A percentile compares a stretch with the other conserved stretches of the same genome.
Conservation (phyloP, 2,888 invertebrate species). For the Nemotelus nigrinus region DNA sequence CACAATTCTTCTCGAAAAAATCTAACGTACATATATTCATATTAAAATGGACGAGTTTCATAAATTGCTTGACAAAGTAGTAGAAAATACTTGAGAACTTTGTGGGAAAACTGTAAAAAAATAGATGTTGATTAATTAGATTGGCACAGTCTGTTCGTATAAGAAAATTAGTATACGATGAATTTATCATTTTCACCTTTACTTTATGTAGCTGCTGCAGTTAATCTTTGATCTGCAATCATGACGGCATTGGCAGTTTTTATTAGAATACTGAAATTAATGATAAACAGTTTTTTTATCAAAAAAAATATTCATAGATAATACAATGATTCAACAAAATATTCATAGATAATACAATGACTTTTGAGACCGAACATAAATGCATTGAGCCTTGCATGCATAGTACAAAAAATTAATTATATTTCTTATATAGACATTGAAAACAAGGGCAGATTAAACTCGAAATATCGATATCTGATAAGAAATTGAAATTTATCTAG, state of each 20-base stretch:
- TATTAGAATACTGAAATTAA: slow-evolving; percentile 58
- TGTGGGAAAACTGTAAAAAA: neutral
- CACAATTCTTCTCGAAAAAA: slow-evolving; percentile 18
- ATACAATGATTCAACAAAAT: neutral
- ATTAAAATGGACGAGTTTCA: slow-evolving; percentile 1
- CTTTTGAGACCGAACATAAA: neutral
- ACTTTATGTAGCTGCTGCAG: slow-evolving; percentile 50
- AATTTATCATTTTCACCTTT: neutral
- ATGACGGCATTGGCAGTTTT: slow-evolving; percentile 63
- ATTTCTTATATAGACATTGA: too few relatives aligned
- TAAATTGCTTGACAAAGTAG: slow-evolving; percentile 17
- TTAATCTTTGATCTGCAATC: slow-evolving; percentile 60
- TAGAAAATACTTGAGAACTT: neutral
- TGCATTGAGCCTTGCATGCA: too few relatives aligned
- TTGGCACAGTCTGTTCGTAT: too few relatives aligned
- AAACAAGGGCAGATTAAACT: too few relatives aligned
- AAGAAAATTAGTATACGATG: neutral
- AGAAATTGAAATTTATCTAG: too few relatives aligned
- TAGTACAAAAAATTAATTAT: too few relatives aligned
- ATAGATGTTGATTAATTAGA: neutral
- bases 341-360: neutral
- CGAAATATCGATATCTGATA: too few relatives aligned
- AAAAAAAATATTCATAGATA: slow-evolving; percentile 28
- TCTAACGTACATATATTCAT: neutral
- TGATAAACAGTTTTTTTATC: slow-evolving; percentile 4